phyloP scores from a whole-genome alignment of 2,113 vertebrate species.

The Nibea coibor region DNA sequence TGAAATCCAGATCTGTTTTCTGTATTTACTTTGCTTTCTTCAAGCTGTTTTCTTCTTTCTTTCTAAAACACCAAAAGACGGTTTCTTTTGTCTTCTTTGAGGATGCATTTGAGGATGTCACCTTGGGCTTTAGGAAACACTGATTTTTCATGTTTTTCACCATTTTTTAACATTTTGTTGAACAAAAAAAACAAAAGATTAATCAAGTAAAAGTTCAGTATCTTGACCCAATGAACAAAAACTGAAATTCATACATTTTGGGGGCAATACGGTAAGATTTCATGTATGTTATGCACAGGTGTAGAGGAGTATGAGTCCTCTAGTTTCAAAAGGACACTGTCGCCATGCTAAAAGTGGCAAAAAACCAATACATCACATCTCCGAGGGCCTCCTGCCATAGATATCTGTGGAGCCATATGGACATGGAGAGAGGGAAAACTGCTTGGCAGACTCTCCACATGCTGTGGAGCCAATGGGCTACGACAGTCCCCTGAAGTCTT shows the following conservation, averaged over 20 bases:
- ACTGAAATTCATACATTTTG: no score
- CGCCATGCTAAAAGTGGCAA: not conserved
- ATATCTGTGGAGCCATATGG: constrained; percentile 19
- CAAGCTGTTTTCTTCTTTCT: not conserved
- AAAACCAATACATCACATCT: not conserved
- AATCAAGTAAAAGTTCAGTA: no score
- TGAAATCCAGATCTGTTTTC: not conserved
- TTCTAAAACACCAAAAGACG: no score
- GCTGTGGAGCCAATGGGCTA: not conserved
- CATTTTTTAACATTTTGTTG: no score
- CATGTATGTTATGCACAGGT: not conserved
- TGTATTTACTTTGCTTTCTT: not conserved
- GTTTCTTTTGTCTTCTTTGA: no score
- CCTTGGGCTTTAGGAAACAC: no score
- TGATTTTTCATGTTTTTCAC: no score
- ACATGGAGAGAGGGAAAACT: not conserved
- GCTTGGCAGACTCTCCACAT: constrained; percentile 12
- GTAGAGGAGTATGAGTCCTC: not conserved
- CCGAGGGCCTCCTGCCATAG: not conserved
- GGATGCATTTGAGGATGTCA: no score
- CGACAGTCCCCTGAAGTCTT: constrained; percentile 5
- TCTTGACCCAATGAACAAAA: no score
- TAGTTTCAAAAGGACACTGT: not conserved
- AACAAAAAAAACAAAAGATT: no score
- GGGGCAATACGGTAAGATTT: no score